Evolutionary conservation across 2,797 vertebrate species (phyloP), one percentile per base, ranked within the genome.

Genomic region (Neosilurus hyrtlii): DNA sequence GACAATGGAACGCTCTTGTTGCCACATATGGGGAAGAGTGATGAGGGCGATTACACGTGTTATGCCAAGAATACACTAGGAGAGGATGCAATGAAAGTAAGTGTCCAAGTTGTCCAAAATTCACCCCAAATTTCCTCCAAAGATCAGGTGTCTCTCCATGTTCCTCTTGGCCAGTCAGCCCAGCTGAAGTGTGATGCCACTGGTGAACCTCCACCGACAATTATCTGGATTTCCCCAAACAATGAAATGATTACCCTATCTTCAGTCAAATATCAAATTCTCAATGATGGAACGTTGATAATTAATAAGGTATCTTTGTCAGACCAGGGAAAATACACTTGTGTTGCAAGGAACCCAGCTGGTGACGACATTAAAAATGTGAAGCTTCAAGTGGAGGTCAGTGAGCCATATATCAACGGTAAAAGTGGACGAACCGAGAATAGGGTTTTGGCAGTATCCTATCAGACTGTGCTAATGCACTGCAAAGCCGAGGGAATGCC

Each of bases 41-140:
- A 96, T 20, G 94, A 95, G 84, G 95, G 95, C 0, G 93, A 96
- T 88, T 95, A 95, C 83, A 95, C 94, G 22, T 96, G 95, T 81
- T 92, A 93, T 24, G 94, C 94, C 22, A 93, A 93, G 76, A 96
- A 96, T 85, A 92, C 93, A 84, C 89, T 95, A 12, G 95, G 95
- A 59, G 93, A 92, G 86, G 95, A 94, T 16, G 93, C 95, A 86
- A 94, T 91, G 90, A 95, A 92, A 88, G 90, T 95, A 16, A 95
- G 88, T 1, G 89, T 95, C 49, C 92, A 87, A 86, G 91, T 95
- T 61, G 90, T 89, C 62, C 91, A 91, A 8, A 91, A 92, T 65
- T 89, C 90, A 85, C 93, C 93, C 6, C 89, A 83, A 72, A 94
- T 93, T 82, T 81, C 49, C 71, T 90, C 81, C 1, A 93, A 92